These are phyloP conservation scores for Aphidius ervi DNA, from an alignment of 1,140 invertebrate species.

Conservation along the genomic window DNA sequence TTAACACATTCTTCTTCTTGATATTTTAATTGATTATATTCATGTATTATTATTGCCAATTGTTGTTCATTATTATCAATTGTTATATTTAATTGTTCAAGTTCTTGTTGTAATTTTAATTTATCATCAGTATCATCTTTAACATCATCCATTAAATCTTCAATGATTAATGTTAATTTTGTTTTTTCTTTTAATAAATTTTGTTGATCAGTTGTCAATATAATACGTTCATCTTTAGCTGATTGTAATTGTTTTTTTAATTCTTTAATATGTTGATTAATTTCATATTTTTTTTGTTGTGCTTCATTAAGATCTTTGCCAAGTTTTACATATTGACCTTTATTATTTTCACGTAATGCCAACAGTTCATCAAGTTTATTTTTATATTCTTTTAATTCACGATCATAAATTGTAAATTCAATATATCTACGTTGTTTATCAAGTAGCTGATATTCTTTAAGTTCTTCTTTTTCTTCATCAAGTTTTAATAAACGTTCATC, in stretches of 20 bases:
- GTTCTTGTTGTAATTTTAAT: conserved; percentile 86
- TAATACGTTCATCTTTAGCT: conserved; percentile 89
- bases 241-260: conserved; percentile 81
- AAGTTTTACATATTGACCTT: conserved; percentile 83
- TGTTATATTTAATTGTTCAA: conserved; percentile 81
- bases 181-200: conserved; percentile 92
- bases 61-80: conserved; percentile 86
- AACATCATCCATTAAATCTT: conserved; percentile 93
- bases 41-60: conserved; percentile 63
- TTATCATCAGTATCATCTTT: conserved; percentile 89
- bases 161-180: conserved; percentile 90
- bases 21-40: conserved; percentile 91
- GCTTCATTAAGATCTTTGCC: conserved; percentile 80
- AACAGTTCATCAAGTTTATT: conserved; percentile 90
- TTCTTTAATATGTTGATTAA: conserved; percentile 80
- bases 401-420: conserved; percentile 97
- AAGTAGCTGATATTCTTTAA: conserved; percentile 99
- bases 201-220: conserved; percentile 85
- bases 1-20: conserved; percentile 86
- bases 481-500: conserved; percentile 93
- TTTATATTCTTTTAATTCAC: conserved; percentile 91
- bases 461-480: conserved; percentile 98
- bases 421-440: conserved; percentile 91
- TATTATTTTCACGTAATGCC: conserved; percentile 80
- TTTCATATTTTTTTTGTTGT: conserved; percentile 83